Percentiles rank a stretch among this genome's conserved stretches.
Evolutionary conservation across 1,140 invertebrate species (phyloP).

Genomic region (Mylabris phalerata): DNA sequence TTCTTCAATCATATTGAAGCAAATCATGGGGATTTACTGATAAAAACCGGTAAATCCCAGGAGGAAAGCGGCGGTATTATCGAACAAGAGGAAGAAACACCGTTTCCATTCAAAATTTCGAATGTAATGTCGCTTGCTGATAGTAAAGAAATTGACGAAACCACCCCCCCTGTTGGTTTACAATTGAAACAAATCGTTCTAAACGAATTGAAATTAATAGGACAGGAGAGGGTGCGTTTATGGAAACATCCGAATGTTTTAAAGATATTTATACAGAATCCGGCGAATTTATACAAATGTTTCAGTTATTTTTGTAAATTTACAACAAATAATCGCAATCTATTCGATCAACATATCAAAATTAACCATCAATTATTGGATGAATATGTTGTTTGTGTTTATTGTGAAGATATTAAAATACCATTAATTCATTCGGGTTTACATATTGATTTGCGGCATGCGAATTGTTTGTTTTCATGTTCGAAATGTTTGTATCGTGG

Average conservation of each 20-base stretch:
- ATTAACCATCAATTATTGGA: conserved; percentile 8
- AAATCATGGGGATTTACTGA: conserved; percentile 15
- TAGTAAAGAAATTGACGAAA: not conserved
- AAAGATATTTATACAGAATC: conserved; percentile 20
- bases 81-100: conserved; percentile 23
- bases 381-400: conserved; percentile 27
- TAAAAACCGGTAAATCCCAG: conserved; percentile 14
- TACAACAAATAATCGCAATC: conserved; percentile 38
- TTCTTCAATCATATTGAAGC: conserved; percentile 23
- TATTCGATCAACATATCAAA: conserved; percentile 44
- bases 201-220: conserved; percentile 20
- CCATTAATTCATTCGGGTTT: conserved; percentile 22
- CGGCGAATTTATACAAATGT: conserved; percentile 49
- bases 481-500: conserved; percentile 54
- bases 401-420: conserved; percentile 33
- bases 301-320: conserved; percentile 49
- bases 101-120: conserved; percentile 30
- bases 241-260: conserved; percentile 25
- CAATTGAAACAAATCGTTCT: conserved; percentile 6
- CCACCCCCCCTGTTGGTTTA: not conserved
- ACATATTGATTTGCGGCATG: conserved; percentile 43
- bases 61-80: conserved; percentile 18
- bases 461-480: conserved; percentile 49
- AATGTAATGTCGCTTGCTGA: conserved; percentile 32
- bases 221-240: conserved; percentile 12